These are phyloP conservation scores for Ctenochaetus hawaiiensis DNA, from an alignment of 2,797 vertebrate species.

Conservation along the genomic window DNA sequence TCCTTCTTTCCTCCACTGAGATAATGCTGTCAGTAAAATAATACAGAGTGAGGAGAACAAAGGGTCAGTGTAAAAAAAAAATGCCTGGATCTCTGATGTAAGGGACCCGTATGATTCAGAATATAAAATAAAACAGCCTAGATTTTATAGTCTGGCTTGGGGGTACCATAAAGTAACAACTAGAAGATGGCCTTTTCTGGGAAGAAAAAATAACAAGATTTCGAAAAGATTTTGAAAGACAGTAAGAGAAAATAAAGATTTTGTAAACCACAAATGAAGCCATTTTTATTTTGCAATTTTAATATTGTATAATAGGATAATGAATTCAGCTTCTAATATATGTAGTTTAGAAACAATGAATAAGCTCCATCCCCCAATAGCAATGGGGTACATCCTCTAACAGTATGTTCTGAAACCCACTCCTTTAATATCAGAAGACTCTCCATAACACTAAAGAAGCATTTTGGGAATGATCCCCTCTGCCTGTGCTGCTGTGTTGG, in stretches of 20 bases:
- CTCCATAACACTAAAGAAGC: background rate
- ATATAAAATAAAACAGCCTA: background rate
- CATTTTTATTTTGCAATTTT: background rate
- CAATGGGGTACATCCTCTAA: background rate
- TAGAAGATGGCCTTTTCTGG: background rate
- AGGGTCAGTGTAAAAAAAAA: conserved; percentile 35
- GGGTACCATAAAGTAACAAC: background rate
- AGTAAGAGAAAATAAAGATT: background rate
- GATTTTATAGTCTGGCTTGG: background rate
- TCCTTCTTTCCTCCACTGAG: conserved; percentile 10
- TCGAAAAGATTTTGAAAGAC: background rate
- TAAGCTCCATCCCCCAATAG: background rate
- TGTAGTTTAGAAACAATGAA: background rate
- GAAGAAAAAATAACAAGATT: background rate
- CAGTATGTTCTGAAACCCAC: background rate
- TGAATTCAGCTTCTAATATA: background rate
- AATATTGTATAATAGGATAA: background rate
- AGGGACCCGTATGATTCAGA: conserved; percentile 11
- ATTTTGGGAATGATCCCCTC: conserved; percentile 17
- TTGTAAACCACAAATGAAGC: background rate
- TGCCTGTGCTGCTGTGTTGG: conserved; percentile 6
- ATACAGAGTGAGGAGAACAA: conserved; percentile 38
- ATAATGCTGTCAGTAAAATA: conserved; percentile 20
- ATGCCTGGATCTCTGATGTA: conserved; percentile 21
- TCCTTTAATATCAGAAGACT: background rate